These are phyloP conservation scores for Mormyrops attenuatus DNA, from an alignment of 2,797 vertebrate species.

Conservation along the genomic window DNA sequence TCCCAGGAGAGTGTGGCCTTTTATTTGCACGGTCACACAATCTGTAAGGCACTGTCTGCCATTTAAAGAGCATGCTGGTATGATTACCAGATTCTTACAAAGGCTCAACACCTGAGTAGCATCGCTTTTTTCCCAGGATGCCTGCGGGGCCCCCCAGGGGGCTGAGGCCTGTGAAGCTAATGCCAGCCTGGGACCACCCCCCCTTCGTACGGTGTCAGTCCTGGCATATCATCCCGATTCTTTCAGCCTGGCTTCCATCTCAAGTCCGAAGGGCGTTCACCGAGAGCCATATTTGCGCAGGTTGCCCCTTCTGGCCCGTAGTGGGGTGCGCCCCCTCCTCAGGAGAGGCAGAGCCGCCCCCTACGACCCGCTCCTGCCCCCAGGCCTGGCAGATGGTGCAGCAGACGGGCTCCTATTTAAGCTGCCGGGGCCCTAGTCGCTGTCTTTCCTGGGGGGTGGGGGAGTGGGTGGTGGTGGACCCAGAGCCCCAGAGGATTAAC, in stretches of 20 bases:
- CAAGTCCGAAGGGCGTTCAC: not conserved
- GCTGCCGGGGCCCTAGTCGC: constrained; percentile 46
- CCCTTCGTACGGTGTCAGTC: not conserved
- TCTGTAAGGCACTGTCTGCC: not conserved
- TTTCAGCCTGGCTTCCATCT: not conserved
- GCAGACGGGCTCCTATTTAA: constrained; percentile 47
- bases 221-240: not conserved
- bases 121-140: not conserved
- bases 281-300: not conserved
- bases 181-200: not conserved
- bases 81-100: not conserved
- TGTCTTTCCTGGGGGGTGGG: not conserved
- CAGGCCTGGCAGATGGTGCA: constrained; percentile 46
- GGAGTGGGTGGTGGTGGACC: constrained; percentile 25
- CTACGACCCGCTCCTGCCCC: not conserved
- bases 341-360: not conserved
- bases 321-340: not conserved
- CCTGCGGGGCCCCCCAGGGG: not conserved
- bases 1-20: not conserved
- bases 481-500: constrained; percentile 39
- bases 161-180: not conserved
- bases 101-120: not conserved
- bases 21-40: not conserved
- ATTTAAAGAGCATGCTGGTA: not conserved
- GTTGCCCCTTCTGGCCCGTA: not conserved